These are phyloP conservation scores for Poeciliopsis presidionis DNA, from an alignment of 2,797 vertebrate species.

Conservation along the genomic window DNA sequence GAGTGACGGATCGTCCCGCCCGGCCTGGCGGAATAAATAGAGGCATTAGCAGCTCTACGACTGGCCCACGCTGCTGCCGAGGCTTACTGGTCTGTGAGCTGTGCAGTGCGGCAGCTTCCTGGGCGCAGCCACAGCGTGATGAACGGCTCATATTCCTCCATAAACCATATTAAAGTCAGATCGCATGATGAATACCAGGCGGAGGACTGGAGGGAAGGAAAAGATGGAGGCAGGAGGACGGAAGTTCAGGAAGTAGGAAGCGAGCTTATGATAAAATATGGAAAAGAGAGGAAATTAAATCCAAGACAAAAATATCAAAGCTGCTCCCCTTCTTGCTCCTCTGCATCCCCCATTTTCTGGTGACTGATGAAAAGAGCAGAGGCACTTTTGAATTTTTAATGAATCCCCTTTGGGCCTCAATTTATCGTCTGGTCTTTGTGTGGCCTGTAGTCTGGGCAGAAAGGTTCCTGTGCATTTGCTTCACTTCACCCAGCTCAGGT, in stretches of 20 bases:
- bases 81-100: slow-evolving; percentile 77
- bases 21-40: slow-evolving; percentile 72
- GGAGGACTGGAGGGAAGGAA: slow-evolving; percentile 44
- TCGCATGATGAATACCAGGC: slow-evolving; percentile 72
- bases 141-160: slow-evolving; percentile 73
- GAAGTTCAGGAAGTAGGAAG: slow-evolving; percentile 36
- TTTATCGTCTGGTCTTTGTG: slow-evolving; percentile 36
- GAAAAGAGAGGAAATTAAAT: slow-evolving; percentile 81
- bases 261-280: slow-evolving; percentile 75
- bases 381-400: slow-evolving; percentile 74
- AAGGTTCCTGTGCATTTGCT: slow-evolving; percentile 40
- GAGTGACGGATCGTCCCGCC: slow-evolving; percentile 56
- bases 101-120: slow-evolving; percentile 65
- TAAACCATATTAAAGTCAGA: slow-evolving; percentile 81
- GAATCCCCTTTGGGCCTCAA: slow-evolving; percentile 34
- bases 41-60: slow-evolving; percentile 70
- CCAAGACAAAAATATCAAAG: slow-evolving; percentile 77
- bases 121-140: slow-evolving; percentile 70
- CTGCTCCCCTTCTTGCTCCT: slow-evolving; percentile 12
- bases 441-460: slow-evolving; percentile 29
- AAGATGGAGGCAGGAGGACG: slow-evolving; percentile 27
- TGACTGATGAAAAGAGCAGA: slow-evolving; percentile 69
- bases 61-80: slow-evolving; percentile 53
- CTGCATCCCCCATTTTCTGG: slow-evolving; percentile 47
- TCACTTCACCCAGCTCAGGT: slow-evolving; percentile 51